These are phyloP conservation scores for Labeo catla DNA, from an alignment of 2,113 vertebrate species.

Conservation along the genomic window DNA sequence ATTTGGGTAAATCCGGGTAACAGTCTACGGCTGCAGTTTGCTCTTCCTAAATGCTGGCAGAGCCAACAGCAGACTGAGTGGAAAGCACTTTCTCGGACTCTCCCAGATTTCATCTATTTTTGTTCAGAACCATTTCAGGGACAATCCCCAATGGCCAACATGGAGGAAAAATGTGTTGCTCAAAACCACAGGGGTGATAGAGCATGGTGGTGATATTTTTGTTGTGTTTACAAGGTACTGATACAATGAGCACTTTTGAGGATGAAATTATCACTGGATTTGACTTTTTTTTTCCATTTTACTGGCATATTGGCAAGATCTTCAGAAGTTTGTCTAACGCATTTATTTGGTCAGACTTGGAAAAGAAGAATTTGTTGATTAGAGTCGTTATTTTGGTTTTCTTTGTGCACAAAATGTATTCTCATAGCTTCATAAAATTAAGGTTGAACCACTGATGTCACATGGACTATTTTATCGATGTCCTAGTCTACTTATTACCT, in stretches of 20 bases:
- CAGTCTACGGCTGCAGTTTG: slow-evolving; percentile 31
- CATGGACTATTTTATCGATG: no score
- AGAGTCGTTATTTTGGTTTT: no score
- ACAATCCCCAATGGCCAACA: not conserved
- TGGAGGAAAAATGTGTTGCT: not conserved
- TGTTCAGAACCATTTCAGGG: not conserved
- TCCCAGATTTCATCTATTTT: not conserved
- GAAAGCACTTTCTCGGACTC: not conserved
- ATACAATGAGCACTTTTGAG: not conserved
- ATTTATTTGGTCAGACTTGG: not conserved
- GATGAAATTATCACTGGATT: not conserved
- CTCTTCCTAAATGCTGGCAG: not conserved
- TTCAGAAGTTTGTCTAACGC: not conserved
- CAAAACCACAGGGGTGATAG: not conserved
- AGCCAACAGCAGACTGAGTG: not conserved
- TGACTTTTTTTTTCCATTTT: not conserved
- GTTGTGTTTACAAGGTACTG: not conserved
- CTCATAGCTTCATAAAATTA: no score
- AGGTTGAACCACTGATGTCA: no score
- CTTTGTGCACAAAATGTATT: no score
- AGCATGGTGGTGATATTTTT: not conserved
- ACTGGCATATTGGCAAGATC: not conserved
- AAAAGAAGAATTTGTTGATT: no score
- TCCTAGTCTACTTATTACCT: no score
- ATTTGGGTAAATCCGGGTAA: slow-evolving; percentile 58